Conservation (phyloP, 2,797 vertebrate genomes). For the Esox lucius region DNA sequence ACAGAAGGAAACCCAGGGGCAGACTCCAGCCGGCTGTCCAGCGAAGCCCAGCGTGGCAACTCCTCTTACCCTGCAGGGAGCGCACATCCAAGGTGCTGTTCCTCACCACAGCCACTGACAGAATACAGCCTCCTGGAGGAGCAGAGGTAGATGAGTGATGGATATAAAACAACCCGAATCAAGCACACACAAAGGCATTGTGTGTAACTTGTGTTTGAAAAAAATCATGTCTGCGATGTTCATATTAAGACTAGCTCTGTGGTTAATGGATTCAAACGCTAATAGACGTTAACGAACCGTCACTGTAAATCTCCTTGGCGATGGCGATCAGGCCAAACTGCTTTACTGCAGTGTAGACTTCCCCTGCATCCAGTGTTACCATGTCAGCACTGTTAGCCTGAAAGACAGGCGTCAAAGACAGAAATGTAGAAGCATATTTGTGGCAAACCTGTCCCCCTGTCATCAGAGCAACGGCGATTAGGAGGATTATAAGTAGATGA, state of each 20-base stretch:
- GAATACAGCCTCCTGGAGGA: conserved; percentile 79
- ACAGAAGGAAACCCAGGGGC: conserved; percentile 86
- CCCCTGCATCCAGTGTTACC: conserved; percentile 85
- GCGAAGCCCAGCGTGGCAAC: conserved; percentile 85
- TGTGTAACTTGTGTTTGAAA: neutral
- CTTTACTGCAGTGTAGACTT: conserved; percentile 87
- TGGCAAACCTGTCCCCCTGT: neutral
- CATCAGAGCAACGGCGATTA: neutral
- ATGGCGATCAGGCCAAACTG: conserved; percentile 80
- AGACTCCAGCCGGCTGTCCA: conserved; percentile 92
- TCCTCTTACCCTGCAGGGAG: conserved; percentile 76
- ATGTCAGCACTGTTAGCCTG: conserved; percentile 88
- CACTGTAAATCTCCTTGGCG: conserved; percentile 84
- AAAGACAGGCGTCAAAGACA: conserved; percentile 13
- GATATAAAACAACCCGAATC: neutral
- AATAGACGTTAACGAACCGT: conserved; percentile 71
- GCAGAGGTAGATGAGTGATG: neutral
- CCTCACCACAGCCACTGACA: conserved; percentile 83
- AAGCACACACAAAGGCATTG: conserved; percentile 7
- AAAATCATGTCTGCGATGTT: neutral
- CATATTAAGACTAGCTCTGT: neutral
- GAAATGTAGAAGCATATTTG: neutral
- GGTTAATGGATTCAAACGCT: neutral
- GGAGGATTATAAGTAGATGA: no score
- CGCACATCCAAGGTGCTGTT: conserved; percentile 75